Evolutionary conservation across 1,140 invertebrate species (phyloP), one percentile per base, ranked within the genome.

Genomic region (Saccostrea cuccullata): DNA sequence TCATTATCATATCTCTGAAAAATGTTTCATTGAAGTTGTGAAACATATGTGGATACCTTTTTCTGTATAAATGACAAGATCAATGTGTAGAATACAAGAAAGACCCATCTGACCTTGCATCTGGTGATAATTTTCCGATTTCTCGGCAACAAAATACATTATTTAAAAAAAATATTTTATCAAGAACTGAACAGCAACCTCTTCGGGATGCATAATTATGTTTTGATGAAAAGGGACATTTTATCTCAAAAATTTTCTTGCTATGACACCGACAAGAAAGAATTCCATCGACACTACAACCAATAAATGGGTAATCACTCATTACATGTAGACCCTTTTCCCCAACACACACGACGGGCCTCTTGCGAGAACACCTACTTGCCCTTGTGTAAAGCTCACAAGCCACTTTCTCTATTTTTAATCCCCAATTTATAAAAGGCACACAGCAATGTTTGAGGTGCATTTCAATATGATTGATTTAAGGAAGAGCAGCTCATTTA

Each of bases 41-140:
- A 70, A 30, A 88, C 87, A 87, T n/a, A n/a, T n/a, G n/a, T 47
- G 30, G 55, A 88, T 85, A 55, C 87, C 84, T 36, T 85, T 85
- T 36, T 88, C 56, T 36, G 87, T 88, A 40, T 73, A 88, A 55
- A 88, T 56, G 9, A 88, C 64, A 17, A 88, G 64, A 40, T 88
- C 87, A 73, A 20, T 85, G 11, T 17, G 1, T 5, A 47, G 36
- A n/a, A 88, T 55, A 17, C 64, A 47, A 85, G 85, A 88, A 8
- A 88, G 55, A 36, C 87, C 87, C 85, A 86, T 86, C 84, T 88
- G 87, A 23, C 87, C 67, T 88, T 85, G 30, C 30, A 36, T 36
- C 30, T 36, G 30, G 30, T 36, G 30, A 36, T 36, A 36, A 2
- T 36, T 36, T 60, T 73, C 30, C 73, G 30, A 56, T 83, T 58